These are phyloP conservation scores for Eidolon helvum DNA, from an alignment of 2,113 vertebrate species.

Conservation along the genomic window DNA sequence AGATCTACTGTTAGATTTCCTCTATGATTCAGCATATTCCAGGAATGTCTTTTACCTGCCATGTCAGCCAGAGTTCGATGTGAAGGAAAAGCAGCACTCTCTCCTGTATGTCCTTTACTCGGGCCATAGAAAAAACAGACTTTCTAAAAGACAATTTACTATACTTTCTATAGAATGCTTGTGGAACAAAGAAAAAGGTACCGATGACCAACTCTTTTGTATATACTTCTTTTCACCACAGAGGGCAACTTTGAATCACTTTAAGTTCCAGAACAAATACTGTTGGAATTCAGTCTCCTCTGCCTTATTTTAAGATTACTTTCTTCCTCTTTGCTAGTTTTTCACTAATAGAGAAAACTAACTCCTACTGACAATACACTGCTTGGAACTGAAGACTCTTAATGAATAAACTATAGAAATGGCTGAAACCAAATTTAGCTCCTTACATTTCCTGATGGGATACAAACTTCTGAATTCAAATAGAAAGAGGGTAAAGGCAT, in stretches of 20 bases:
- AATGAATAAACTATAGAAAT: not conserved
- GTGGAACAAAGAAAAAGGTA: not conserved
- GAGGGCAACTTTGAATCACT: not conserved
- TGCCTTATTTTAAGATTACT: not conserved
- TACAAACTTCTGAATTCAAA: conserved; percentile 13
- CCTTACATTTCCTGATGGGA: not conserved
- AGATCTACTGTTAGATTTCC: not conserved
- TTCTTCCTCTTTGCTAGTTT: not conserved
- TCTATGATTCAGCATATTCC: not conserved
- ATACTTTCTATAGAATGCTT: not conserved
- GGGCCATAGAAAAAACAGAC: not conserved
- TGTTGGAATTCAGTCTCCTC: not conserved
- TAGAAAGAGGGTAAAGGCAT: not conserved
- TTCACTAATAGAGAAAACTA: conserved; percentile 1
- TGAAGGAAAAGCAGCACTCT: not conserved
- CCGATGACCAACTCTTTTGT: not conserved
- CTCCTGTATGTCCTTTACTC: not conserved
- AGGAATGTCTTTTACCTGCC: not conserved
- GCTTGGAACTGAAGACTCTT: not conserved
- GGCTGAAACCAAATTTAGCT: not conserved
- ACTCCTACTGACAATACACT: not conserved
- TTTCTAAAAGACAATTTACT: not conserved
- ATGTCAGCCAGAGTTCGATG: not conserved
- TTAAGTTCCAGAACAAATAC: not conserved
- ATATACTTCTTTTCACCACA: not conserved